Conservation (phyloP, 2,113 vertebrate genomes). For the Nesospiza acunhae region DNA sequence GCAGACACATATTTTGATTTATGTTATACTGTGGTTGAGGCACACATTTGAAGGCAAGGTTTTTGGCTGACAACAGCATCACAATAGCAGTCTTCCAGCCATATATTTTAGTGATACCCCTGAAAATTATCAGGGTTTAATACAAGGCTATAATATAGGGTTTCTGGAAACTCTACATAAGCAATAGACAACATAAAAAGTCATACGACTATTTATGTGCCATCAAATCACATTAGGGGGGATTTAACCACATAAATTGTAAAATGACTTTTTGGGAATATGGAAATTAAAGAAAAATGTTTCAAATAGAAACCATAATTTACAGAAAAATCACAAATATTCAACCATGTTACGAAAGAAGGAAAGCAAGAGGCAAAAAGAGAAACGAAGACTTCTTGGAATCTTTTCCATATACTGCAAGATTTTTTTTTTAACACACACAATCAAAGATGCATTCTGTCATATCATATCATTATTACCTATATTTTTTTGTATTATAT, state of each 20-base stretch:
- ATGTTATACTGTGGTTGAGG: slow-evolving; percentile 44
- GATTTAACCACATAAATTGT: slow-evolving; percentile 70
- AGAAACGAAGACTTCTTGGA: slow-evolving; percentile 16
- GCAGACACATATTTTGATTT: slow-evolving; percentile 69
- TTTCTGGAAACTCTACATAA: slow-evolving; percentile 62
- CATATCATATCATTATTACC: slow-evolving; percentile 59
- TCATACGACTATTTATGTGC: slow-evolving; percentile 69
- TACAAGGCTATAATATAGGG: slow-evolving; percentile 52
- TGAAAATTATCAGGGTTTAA: slow-evolving; percentile 56
- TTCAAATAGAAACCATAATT: slow-evolving; percentile 66
- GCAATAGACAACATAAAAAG: slow-evolving; percentile 64
- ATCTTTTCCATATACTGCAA: neutral
- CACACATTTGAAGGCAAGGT: slow-evolving; percentile 65
- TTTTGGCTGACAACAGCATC: slow-evolving; percentile 70
- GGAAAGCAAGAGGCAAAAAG: neutral
- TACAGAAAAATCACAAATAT: slow-evolving; percentile 68
- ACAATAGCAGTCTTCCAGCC: slow-evolving; percentile 53
- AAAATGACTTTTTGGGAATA: slow-evolving; percentile 71
- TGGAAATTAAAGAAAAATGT: slow-evolving; percentile 74
- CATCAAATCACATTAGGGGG: slow-evolving; percentile 51
- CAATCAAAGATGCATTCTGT: slow-evolving; percentile 39
- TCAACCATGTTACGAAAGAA: neutral
- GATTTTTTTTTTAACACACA: neutral
- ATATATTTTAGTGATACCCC: slow-evolving; percentile 57
- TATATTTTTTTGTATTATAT: slow-evolving; percentile 50